Percentiles rank a stretch among this genome's conserved stretches.
phyloP scores from a whole-genome alignment of 2,797 vertebrate species.

The Chrosomus eos region DNA sequence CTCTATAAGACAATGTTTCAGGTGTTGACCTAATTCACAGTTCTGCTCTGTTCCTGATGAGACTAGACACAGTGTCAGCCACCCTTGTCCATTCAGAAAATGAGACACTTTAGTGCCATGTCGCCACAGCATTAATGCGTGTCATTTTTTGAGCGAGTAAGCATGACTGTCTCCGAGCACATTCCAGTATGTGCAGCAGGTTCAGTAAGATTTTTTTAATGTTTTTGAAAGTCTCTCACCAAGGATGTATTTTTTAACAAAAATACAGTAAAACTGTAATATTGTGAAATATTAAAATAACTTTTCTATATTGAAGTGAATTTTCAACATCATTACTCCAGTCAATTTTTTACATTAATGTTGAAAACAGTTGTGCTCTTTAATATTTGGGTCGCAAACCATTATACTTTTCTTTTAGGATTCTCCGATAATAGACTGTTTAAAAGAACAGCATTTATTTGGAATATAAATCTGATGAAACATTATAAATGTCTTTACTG shows the following conservation, averaged over 20 bases:
- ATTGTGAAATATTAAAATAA: not conserved
- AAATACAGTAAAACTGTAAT: not conserved
- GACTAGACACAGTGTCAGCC: conserved; percentile 20
- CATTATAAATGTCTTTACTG: not conserved
- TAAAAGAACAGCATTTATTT: not conserved
- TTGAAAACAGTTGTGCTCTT: not conserved
- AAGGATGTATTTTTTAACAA: not conserved
- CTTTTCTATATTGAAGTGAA: not conserved
- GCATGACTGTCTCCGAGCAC: conserved; percentile 1
- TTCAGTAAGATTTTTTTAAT: not conserved
- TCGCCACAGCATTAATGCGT: conserved; percentile 23
- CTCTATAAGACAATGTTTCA: conserved; percentile 38
- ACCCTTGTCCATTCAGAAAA: conserved; percentile 33
- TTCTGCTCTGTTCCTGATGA: conserved; percentile 12
- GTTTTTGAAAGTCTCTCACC: not conserved
- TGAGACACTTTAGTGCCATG: conserved; percentile 31
- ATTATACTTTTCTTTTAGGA: not conserved
- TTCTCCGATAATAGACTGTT: no score
- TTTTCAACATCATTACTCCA: not conserved
- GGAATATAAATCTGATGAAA: not conserved
- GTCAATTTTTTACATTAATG: not conserved
- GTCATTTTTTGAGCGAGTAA: conserved; percentile 28
- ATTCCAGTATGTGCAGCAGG: not conserved
- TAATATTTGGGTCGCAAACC: not conserved
- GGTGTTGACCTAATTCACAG: conserved; percentile 33